Conservation (phyloP, 2,888 invertebrate species). For the Melipona beecheii region DNA sequence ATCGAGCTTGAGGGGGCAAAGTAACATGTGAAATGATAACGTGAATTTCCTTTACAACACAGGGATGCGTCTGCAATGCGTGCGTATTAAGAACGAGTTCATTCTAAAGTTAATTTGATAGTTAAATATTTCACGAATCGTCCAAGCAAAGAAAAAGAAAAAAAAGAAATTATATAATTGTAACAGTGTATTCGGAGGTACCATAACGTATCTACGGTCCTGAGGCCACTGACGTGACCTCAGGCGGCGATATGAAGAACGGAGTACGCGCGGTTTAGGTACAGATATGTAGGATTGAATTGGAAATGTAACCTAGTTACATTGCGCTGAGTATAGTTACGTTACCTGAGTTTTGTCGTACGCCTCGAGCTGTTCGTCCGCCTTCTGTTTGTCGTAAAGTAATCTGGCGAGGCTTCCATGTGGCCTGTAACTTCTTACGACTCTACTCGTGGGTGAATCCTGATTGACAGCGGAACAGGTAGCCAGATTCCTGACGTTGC, state of each 20-base stretch:
- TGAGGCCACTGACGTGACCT: slow-evolving; percentile 56
- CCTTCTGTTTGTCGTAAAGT: slow-evolving; percentile 89
- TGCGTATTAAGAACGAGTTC: too few species aligned
- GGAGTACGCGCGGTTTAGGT: slow-evolving; percentile 42
- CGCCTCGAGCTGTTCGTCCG: slow-evolving; percentile 88
- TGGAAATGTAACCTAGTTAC: slow-evolving; percentile 45
- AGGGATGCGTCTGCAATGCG: neutral
- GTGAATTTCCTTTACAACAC: too few species aligned
- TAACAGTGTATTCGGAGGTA: neutral
- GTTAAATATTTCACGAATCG: neutral
- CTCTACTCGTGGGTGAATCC: slow-evolving; percentile 49
- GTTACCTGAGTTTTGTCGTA: slow-evolving; percentile 89
- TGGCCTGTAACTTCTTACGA: slow-evolving; percentile 85
- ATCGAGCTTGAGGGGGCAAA: neutral
- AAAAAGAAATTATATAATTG: neutral
- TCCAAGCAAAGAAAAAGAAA: neutral
- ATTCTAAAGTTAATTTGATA: too few species aligned
- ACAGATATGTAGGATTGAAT: neutral
- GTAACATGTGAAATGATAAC: neutral
- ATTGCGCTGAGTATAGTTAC: slow-evolving; percentile 63
- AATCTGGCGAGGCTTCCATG: slow-evolving; percentile 90
- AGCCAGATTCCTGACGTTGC: slow-evolving; percentile 49
- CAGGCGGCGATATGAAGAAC: slow-evolving; percentile 59
- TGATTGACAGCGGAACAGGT: slow-evolving; percentile 55
- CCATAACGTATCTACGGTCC: slow-evolving; percentile 18